phyloP scores from a whole-genome alignment of 2,113 vertebrate species.

The Protobothrops flavoviridis region DNA sequence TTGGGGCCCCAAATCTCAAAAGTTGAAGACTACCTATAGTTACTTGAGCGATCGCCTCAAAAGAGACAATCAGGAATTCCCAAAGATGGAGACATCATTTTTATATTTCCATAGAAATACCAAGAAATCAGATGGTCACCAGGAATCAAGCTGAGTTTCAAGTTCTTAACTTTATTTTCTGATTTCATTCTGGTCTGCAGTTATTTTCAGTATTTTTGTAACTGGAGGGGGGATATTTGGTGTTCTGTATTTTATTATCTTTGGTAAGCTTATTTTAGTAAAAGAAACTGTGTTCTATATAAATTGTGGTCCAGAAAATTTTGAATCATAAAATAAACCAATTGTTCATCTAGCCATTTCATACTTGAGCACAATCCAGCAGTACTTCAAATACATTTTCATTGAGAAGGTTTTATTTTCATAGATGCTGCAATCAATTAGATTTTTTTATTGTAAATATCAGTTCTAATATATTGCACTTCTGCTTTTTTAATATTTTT shows the following conservation, averaged over 20 bases:
- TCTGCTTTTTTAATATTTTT: not conserved
- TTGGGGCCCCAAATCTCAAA: not conserved
- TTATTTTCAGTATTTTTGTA: not conserved
- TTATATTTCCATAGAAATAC: not conserved
- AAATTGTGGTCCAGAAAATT: not conserved
- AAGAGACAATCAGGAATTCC: not conserved
- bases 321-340: not conserved
- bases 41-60: not conserved
- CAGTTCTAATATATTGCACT: not conserved
- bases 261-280: not conserved
- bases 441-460: not conserved
- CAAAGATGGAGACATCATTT: not conserved
- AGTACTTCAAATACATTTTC: not conserved
- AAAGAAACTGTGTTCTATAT: not conserved
- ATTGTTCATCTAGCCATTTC: not conserved
- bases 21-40: not conserved
- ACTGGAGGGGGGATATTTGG: not conserved
- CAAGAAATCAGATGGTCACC: not conserved
- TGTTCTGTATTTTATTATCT: not conserved
- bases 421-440: not conserved
- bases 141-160: not conserved
- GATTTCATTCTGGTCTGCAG: not conserved
- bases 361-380: not conserved
- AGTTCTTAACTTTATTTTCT: not conserved
- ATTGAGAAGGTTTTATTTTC: not conserved